Percentiles rank a stretch among this genome's conserved stretches.
These are phyloP conservation scores for Dryoscopus gambensis DNA, from an alignment of 2,113 vertebrate species.

Conservation along the genomic window DNA sequence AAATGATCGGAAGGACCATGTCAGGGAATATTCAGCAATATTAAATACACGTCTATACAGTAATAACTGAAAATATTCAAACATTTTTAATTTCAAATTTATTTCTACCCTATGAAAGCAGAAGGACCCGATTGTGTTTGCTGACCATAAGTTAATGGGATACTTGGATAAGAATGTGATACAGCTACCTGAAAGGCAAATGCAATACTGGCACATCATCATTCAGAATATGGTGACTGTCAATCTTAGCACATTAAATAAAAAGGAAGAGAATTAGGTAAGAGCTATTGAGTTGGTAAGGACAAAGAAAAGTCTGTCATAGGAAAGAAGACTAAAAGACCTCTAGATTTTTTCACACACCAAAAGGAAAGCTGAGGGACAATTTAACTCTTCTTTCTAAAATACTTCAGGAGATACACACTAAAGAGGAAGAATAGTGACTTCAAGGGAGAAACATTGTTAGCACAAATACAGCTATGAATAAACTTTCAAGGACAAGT, in stretches of 20 bases:
- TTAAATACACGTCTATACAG: neutral
- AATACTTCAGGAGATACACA: neutral
- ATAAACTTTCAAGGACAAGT: neutral
- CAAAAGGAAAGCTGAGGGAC: neutral
- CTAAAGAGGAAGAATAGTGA: neutral
- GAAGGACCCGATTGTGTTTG: neutral
- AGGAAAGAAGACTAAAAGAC: neutral
- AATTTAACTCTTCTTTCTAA: neutral
- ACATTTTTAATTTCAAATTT: neutral
- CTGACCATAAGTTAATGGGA: neutral
- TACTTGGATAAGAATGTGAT: neutral
- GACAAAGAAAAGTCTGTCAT: neutral
- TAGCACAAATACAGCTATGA: neutral
- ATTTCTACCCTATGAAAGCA: neutral
- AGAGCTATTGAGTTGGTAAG: neutral
- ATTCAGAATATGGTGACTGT: neutral
- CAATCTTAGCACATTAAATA: neutral
- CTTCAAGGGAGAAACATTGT: neutral
- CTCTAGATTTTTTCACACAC: neutral
- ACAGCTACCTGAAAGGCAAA: neutral
- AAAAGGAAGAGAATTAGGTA: neutral
- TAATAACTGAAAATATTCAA: neutral
- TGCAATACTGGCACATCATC: neutral
- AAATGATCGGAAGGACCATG: neutral
- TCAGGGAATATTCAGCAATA: neutral